Evolutionary conservation across 2,888 invertebrate species (phyloP).

Genomic region (Drosophila anomalata): DNA sequence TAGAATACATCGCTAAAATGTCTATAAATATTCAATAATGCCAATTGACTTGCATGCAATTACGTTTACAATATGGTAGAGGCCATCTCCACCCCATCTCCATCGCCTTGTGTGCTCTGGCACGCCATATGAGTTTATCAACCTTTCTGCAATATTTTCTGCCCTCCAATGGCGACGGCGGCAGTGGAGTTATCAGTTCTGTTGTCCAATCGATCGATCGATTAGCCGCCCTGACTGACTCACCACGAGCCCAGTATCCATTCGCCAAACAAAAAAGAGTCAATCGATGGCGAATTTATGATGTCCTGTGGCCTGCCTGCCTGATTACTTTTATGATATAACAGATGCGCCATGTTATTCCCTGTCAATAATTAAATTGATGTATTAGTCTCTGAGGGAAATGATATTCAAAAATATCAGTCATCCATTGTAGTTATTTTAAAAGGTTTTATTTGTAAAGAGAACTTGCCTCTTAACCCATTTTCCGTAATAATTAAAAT

Average conservation of each 20-base stretch:
- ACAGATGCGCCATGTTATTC: conserved; percentile 25
- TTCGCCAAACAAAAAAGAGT: conserved; percentile 16
- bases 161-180: conserved; percentile 11
- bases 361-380: conserved; percentile 65
- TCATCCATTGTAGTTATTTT: neutral
- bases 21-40: conserved; percentile 70
- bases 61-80: conserved; percentile 57
- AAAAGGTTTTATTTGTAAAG: neutral
- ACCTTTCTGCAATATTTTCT: conserved; percentile 44
- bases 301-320: conserved; percentile 6
- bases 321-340: conserved; percentile 32
- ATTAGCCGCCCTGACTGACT: conserved; percentile 59
- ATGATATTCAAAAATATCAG: conserved; percentile 4
- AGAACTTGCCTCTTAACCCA: neutral
- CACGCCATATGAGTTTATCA: conserved; percentile 65
- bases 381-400: conserved; percentile 54
- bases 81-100: neutral
- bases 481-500: conserved; percentile 1
- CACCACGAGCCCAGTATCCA: neutral
- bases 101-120: neutral
- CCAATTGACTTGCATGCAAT: conserved; percentile 66
- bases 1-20: conserved; percentile 35
- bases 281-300: conserved; percentile 17
- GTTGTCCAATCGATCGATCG: conserved; percentile 71
- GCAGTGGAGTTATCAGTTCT: conserved; percentile 57